phyloP scores from a whole-genome alignment of 1,140 invertebrate species.

The Kradibia gibbosae region DNA sequence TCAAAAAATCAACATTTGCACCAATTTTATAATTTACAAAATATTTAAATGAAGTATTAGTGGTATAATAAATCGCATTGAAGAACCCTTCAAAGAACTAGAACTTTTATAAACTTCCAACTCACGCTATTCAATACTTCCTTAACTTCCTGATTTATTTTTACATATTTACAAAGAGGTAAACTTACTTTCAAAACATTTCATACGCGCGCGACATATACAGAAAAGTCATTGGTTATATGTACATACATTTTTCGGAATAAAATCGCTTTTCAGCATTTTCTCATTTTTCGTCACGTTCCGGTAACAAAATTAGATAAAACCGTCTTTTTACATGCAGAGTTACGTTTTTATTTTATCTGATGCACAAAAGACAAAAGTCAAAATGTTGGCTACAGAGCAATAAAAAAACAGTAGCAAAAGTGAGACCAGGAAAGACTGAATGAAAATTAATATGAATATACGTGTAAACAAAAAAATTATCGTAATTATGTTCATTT shows the following conservation, averaged over 20 bases:
- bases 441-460: background rate
- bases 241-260: background rate
- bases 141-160: conserved; percentile 6
- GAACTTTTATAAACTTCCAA: conserved; percentile 10
- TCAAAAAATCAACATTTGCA: background rate
- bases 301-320: background rate
- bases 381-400: background rate
- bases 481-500: too few species aligned
- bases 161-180: background rate
- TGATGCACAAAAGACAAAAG: background rate
- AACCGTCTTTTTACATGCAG: background rate
- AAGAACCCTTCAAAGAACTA: background rate
- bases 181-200: background rate
- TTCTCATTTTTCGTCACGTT: background rate
- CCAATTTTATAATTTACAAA: background rate
- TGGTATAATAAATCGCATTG: background rate
- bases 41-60: background rate
- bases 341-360: background rate
- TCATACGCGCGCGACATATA: background rate
- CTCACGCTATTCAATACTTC: background rate
- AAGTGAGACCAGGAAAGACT: background rate
- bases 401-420: background rate
- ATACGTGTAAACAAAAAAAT: too few species aligned
- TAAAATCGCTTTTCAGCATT: conserved; percentile 6
- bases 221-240: background rate